Evolutionary conservation across 2,113 vertebrate species (phyloP).

Genomic region (Leptobrachium leishanense): DNA sequence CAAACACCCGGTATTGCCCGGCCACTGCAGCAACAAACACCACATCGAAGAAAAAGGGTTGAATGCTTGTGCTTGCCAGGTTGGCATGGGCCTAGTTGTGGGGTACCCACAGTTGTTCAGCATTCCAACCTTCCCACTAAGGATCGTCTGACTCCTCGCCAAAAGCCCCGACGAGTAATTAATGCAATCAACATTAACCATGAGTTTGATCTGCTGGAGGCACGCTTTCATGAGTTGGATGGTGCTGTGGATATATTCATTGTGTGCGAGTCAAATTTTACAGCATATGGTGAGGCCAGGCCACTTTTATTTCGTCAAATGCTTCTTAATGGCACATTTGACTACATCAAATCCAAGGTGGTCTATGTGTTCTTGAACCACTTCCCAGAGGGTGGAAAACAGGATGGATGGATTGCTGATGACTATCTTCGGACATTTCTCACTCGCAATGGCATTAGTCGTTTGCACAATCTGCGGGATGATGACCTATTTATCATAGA

Average conservation of each 20-base stretch:
- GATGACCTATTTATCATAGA: conserved; percentile 96
- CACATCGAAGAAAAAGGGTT: conserved; percentile 81
- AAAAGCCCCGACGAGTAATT: conserved; percentile 83
- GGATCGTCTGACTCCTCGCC: conserved; percentile 85
- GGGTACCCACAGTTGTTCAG: conserved; percentile 94
- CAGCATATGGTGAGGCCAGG: conserved; percentile 88
- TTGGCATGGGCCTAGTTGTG: conserved; percentile 96
- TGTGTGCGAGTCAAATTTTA: conserved; percentile 97
- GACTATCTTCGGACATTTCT: conserved; percentile 96
- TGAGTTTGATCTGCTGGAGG: conserved; percentile 93
- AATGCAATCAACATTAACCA: conserved; percentile 98
- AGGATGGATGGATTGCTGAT: conserved; percentile 96
- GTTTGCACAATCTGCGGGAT: conserved; percentile 72
- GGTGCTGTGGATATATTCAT: conserved; percentile 90
- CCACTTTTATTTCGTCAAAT: conserved; percentile 86
- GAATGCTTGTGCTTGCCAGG: conserved; percentile 91
- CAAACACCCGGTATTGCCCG: neutral
- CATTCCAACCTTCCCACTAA: conserved; percentile 97
- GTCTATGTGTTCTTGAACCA: conserved; percentile 96
- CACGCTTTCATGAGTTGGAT: conserved; percentile 88
- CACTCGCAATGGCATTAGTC: conserved; percentile 81
- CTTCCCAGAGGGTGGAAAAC: conserved; percentile 88
- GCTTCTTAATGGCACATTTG: conserved; percentile 87
- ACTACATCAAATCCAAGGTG: conserved; percentile 91
- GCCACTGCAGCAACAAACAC: conserved; percentile 34